These are phyloP conservation scores for Protaetia brevitarsis DNA, from an alignment of 1,140 invertebrate genomes.

Conservation along the genomic window DNA sequence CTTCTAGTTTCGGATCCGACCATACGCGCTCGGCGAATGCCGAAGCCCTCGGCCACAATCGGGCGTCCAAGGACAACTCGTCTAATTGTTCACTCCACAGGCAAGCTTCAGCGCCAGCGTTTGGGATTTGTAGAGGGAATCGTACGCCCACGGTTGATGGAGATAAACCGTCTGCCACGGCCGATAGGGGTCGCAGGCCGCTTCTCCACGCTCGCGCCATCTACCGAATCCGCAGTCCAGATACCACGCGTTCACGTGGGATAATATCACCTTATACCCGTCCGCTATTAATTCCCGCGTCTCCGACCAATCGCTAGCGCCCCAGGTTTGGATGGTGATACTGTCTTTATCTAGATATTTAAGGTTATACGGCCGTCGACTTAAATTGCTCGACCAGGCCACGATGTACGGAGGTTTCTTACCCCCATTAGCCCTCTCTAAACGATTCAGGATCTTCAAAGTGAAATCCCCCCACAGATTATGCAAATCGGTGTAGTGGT, in stretches of 20 bases:
- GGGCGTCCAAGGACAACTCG: constrained; percentile 58
- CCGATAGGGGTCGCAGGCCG: constrained; percentile 73
- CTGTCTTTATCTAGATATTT: constrained; percentile 57
- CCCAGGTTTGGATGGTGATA: constrained; percentile 69
- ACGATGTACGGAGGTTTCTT: constrained; percentile 61
- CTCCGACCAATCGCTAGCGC: constrained; percentile 64
- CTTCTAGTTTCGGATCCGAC: constrained; percentile 38
- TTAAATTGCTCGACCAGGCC: constrained; percentile 76
- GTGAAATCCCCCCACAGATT: constrained; percentile 77
- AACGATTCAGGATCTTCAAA: constrained; percentile 23
- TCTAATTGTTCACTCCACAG: constrained; percentile 69
- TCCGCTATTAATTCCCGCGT: constrained; percentile 53
- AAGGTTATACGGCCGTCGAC: constrained; percentile 60
- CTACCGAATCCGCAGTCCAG: constrained; percentile 78
- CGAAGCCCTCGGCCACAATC: constrained; percentile 67
- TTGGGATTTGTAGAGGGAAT: constrained; percentile 46
- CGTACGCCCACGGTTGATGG: constrained; percentile 65
- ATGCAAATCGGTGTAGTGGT: constrained; percentile 70
- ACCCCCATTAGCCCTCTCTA: constrained; percentile 57
- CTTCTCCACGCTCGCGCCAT: constrained; percentile 65
- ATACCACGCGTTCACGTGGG: constrained; percentile 81
- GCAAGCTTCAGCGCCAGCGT: constrained; percentile 64
- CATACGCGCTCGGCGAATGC: constrained; percentile 63
- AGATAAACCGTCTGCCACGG: constrained; percentile 80
- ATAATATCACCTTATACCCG: constrained; percentile 72